Conservation (phyloP, 2,113 vertebrate species). For the Anoplopoma fimbria region DNA sequence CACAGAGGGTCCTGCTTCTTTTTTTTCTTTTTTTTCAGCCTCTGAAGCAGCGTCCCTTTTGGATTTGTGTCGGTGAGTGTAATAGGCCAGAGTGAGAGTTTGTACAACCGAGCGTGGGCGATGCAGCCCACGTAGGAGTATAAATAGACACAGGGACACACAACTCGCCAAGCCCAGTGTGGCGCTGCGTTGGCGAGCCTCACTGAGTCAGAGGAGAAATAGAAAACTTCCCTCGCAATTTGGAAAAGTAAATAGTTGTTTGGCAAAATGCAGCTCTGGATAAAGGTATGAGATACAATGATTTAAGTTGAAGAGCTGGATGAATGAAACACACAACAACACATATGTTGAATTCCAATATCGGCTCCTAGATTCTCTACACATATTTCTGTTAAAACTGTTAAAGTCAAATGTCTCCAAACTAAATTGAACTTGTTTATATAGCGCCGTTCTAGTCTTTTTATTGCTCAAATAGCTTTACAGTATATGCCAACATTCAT, state of each 20-base stretch:
- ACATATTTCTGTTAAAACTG: not conserved
- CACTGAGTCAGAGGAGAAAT: constrained; percentile 60
- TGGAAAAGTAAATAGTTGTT: constrained; percentile 3
- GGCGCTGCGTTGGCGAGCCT: constrained; percentile 46
- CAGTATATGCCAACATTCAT: not conserved
- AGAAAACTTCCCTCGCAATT: constrained; percentile 37
- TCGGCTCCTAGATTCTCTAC: not conserved
- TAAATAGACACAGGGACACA: constrained; percentile 72
- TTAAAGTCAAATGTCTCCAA: not conserved
- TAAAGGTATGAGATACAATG: not conserved
- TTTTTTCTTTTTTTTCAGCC: not conserved
- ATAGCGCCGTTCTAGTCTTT: too few species aligned
- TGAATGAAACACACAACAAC: not conserved
- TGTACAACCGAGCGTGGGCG: constrained; percentile 60
- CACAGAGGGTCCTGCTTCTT: not conserved
- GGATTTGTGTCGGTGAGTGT: not conserved
- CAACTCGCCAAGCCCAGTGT: constrained; percentile 40
- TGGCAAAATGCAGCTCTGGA: not conserved
- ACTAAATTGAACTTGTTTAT: not conserved
- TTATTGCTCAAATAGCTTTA: not conserved
- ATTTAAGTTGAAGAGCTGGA: not conserved
- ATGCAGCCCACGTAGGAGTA: constrained; percentile 61
- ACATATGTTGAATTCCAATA: not conserved
- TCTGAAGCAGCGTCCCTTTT: constrained; percentile 27
- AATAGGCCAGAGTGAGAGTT: constrained; percentile 44